These are phyloP conservation scores for Ferdinandea cuprea DNA, from an alignment of 2,888 invertebrate species.

Conservation along the genomic window DNA sequence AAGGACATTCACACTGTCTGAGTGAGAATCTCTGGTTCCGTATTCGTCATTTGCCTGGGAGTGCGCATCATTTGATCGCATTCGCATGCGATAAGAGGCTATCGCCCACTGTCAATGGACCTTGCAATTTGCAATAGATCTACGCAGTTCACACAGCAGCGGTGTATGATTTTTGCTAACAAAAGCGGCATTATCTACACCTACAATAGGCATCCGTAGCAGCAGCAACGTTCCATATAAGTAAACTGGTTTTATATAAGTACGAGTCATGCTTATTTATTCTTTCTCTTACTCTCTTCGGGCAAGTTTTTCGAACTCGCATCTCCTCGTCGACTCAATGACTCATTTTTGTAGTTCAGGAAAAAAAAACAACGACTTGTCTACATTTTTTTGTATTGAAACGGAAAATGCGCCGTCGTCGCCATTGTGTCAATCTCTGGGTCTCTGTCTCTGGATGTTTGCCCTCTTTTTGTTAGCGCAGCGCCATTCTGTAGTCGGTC, in stretches of 20 bases:
- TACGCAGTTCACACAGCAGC: neutral
- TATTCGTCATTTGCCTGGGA: neutral
- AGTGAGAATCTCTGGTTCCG: constrained; percentile 44
- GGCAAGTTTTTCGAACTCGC: constrained; percentile 60
- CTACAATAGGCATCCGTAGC: constrained; percentile 34
- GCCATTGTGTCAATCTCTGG: constrained; percentile 47
- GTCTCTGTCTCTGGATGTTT: constrained; percentile 16
- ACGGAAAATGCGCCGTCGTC: constrained; percentile 25
- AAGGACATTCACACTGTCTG: constrained; percentile 55
- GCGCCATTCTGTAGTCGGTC: constrained; percentile 5
- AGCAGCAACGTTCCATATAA: constrained; percentile 35
- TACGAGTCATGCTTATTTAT: constrained; percentile 56
- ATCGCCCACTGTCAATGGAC: constrained; percentile 15
- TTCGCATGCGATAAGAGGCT: constrained; percentile 2
- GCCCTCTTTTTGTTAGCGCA: constrained; percentile 31
- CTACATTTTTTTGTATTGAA: constrained; percentile 27
- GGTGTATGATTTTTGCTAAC: neutral
- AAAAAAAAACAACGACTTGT: constrained; percentile 30
- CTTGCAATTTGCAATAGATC: constrained; percentile 19
- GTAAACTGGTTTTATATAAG: constrained; percentile 46
- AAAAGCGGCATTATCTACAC: constrained; percentile 24
- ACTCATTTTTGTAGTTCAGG: constrained; percentile 52
- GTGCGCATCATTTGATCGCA: constrained; percentile 38
- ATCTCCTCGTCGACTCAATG: constrained; percentile 33
- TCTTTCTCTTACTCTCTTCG: constrained; percentile 25